These are phyloP conservation scores for Jaculus jaculus DNA, from an alignment of 2,113 vertebrate species.

Conservation along the genomic window DNA sequence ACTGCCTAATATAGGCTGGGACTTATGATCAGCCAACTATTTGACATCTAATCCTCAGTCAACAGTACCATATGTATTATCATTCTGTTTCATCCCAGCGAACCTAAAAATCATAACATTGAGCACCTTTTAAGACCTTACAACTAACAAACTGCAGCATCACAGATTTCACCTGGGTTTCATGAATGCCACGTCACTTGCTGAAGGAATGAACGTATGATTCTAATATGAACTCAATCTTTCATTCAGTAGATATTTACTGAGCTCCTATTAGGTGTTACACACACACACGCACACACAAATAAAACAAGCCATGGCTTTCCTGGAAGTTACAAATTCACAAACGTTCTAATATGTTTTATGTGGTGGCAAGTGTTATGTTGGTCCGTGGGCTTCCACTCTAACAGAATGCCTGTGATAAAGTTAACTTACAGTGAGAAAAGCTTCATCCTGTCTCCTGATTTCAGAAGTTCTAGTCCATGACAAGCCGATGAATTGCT, in stretches of 20 bases:
- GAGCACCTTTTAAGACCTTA: background rate
- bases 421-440: background rate
- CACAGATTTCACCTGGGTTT: background rate
- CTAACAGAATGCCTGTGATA: background rate
- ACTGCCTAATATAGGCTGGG: background rate
- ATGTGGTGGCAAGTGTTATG: background rate
- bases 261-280: background rate
- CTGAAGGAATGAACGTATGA: background rate
- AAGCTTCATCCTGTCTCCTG: background rate
- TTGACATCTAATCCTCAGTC: background rate
- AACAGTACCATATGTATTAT: background rate
- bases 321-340: background rate
- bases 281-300: background rate
- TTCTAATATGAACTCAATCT: background rate
- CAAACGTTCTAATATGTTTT: background rate
- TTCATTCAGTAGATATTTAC: background rate
- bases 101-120: background rate
- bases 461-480: background rate
- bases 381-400: background rate
- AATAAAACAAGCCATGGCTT: background rate
- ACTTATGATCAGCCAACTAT: background rate
- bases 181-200: background rate
- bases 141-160: rapidly evolving
- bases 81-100: background rate
- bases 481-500: background rate